Percentiles rank a stretch among this genome's conserved stretches.
phyloP scores from a whole-genome alignment of 2,797 vertebrate species.

The Varecia variegata region DNA sequence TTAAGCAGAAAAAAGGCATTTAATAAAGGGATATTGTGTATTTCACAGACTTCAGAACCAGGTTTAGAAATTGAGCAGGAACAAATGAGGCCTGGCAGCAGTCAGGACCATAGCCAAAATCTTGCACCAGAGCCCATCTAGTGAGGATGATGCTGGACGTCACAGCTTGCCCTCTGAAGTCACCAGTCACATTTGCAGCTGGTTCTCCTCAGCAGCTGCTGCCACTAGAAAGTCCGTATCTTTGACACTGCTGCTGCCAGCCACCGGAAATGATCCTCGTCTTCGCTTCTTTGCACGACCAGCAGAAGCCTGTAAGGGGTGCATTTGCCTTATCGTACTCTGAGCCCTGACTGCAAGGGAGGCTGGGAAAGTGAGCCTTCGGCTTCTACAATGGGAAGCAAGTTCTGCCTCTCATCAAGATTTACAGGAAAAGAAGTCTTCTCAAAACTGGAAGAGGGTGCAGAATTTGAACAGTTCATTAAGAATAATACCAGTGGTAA shows the following conservation, averaged over 20 bases:
- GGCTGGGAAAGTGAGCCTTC: not conserved
- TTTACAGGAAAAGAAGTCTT: not conserved
- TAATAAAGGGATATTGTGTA: constrained; percentile 58
- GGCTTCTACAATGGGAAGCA: not conserved
- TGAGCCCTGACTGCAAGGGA: not conserved
- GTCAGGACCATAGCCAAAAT: not conserved
- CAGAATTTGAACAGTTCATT: not conserved
- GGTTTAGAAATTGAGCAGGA: constrained; percentile 40
- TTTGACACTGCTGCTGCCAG: not conserved
- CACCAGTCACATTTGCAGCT: not conserved
- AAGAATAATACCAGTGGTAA: not conserved
- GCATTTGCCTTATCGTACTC: not conserved
- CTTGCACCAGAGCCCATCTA: not conserved
- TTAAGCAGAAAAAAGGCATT: constrained; percentile 41
- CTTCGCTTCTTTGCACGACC: not conserved
- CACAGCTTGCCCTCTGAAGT: not conserved
- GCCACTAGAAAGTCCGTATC: not conserved
- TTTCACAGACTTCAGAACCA: constrained; percentile 59
- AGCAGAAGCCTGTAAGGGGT: not conserved
- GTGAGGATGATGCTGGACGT: not conserved
- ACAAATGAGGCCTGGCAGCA: constrained; percentile 48
- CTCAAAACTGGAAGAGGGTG: not conserved
- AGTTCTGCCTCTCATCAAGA: not conserved
- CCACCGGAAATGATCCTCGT: not conserved
- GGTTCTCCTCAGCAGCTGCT: not conserved